Evolutionary conservation across 2,888 invertebrate species (phyloP).

Genomic region (Oscheius sp.): DNA sequence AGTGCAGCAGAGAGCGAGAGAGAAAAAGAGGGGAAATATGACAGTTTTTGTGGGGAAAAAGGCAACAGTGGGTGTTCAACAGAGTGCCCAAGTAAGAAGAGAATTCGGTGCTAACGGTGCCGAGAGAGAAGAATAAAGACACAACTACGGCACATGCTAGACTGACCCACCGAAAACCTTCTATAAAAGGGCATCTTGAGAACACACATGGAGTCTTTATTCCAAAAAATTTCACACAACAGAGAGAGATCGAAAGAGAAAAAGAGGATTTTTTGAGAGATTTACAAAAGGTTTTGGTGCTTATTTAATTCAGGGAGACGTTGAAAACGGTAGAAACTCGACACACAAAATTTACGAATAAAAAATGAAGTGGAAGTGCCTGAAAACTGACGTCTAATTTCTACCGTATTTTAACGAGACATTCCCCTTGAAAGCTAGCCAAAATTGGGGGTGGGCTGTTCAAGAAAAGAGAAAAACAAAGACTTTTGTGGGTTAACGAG

Average conservation of each 20-base stretch:
- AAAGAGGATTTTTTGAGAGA: too few relatives aligned
- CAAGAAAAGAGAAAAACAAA: conserved; percentile 16
- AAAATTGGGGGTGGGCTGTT: not conserved
- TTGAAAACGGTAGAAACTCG: not conserved
- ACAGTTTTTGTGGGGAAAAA: not conserved
- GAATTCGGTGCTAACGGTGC: conserved; percentile 10
- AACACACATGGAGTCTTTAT: conserved; percentile 14
- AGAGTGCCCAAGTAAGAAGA: not conserved
- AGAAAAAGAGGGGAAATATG: too few relatives aligned
- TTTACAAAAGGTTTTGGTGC: too few relatives aligned
- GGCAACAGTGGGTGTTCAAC: not conserved
- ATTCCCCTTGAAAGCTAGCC: too few relatives aligned
- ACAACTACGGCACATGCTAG: conserved; percentile 22
- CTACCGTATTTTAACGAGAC: not conserved
- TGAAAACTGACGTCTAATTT: not conserved
- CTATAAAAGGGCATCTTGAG: too few relatives aligned
- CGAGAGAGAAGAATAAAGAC: conserved; percentile 6
- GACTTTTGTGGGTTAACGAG: conserved; percentile 28
- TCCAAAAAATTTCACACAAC: not conserved
- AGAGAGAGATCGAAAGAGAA: not conserved
- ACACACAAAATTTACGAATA: too few relatives aligned
- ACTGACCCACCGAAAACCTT: conserved; percentile 17
- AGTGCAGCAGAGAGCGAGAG: too few relatives aligned
- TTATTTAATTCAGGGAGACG: too few relatives aligned
- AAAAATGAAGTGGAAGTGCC: too few relatives aligned